phyloP scores from a whole-genome alignment of 1,140 invertebrate genomes.

The Bicyclus anynana region DNA sequence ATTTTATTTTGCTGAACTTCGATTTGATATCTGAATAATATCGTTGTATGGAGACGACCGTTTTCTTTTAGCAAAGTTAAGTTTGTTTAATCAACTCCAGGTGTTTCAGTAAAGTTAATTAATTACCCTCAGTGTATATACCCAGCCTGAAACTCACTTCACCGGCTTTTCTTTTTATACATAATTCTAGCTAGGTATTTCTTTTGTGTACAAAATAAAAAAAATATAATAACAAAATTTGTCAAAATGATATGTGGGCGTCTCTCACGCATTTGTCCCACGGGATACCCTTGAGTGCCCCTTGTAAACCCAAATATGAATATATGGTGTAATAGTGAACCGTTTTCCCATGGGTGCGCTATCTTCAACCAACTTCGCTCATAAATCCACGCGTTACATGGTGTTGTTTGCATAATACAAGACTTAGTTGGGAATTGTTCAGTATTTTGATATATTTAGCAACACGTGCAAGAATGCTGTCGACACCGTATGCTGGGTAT shows the following conservation, averaged over 20 bases:
- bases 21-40: no score
- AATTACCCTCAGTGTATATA: no score
- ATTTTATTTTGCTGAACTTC: no score
- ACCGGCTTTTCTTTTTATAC: no score
- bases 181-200: no score
- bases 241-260: slow-evolving; percentile 21
- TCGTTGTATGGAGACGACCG: no score
- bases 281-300: slow-evolving; percentile 20
- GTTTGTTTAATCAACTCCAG: no score
- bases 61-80: no score
- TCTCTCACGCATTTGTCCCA: slow-evolving; percentile 34
- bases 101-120: no score
- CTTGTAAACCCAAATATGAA: slow-evolving; percentile 54
- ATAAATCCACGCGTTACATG: slow-evolving; percentile 71
- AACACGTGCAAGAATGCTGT: slow-evolving; percentile 35
- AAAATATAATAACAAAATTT: background rate
- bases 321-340: slow-evolving; percentile 56
- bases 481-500: background rate
- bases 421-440: slow-evolving; percentile 65
- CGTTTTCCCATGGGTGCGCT: slow-evolving; percentile 47
- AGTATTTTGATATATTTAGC: slow-evolving; percentile 49
- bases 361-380: slow-evolving; percentile 64
- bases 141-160: no score
- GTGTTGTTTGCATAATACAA: slow-evolving; percentile 74
- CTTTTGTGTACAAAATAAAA: no score